Conservation (phyloP, 2,113 vertebrate genomes). For the Mola mola region DNA sequence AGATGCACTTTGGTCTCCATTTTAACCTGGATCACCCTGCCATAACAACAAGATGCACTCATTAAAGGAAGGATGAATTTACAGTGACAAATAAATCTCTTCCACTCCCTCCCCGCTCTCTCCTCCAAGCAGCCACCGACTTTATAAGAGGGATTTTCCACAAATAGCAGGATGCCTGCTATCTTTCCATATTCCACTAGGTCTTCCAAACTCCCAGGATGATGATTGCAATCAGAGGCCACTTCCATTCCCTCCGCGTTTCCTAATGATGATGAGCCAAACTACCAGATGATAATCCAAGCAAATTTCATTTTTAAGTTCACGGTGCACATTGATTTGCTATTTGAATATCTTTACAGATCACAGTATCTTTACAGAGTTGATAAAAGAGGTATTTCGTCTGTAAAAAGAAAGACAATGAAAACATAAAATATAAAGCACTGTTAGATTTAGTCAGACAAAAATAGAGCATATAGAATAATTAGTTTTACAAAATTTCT, state of each 20-base stretch:
- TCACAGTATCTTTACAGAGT: no score
- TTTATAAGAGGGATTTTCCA: slow-evolving; percentile 60
- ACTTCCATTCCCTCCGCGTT: slow-evolving; percentile 1
- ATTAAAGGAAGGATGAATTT: slow-evolving; percentile 43
- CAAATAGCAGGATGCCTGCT: slow-evolving; percentile 36
- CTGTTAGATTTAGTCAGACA: no score
- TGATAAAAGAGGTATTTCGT: no score
- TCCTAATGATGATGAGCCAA: slow-evolving; percentile 31
- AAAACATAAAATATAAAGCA: no score
- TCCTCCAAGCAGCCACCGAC: slow-evolving; percentile 39
- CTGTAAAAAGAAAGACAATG: no score
- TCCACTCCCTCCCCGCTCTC: slow-evolving; percentile 36
- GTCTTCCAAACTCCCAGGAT: slow-evolving; percentile 16
- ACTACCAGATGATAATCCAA: no score
- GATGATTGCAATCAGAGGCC: slow-evolving; percentile 10
- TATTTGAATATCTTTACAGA: no score
- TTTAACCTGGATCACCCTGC: slow-evolving; percentile 18
- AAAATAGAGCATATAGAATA: no score
- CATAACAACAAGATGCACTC: slow-evolving; percentile 32
- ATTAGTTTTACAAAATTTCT: no score
- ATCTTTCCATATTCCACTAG: slow-evolving; percentile 29
- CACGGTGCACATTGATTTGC: background rate
- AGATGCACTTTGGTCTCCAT: slow-evolving; percentile 21
- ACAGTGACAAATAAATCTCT: slow-evolving; percentile 62
- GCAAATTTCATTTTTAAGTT: background rate